These are phyloP conservation scores for Gari tellinella DNA, from an alignment of 2,888 invertebrate species.

Conservation along the genomic window DNA sequence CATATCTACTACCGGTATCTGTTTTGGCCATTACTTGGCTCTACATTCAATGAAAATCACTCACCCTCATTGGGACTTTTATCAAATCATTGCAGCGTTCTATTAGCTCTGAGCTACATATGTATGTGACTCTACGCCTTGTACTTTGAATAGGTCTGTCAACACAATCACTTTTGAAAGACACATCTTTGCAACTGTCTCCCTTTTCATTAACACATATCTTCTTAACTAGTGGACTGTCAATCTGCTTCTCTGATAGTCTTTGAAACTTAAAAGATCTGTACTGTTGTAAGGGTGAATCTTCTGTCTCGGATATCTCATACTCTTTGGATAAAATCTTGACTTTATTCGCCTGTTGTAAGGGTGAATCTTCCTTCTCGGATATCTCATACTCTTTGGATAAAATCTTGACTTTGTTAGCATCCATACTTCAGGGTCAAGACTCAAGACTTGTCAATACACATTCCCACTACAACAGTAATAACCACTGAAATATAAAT, in stretches of 20 bases:
- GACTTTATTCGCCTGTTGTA: constrained; percentile 1
- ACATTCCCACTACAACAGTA: too few species aligned
- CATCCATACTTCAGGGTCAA: too few species aligned
- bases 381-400: constrained; percentile 45
- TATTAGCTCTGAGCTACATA: constrained; percentile 39
- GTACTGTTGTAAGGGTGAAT: constrained; percentile 47
- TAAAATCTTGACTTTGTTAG: not conserved
- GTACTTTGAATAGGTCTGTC: not conserved
- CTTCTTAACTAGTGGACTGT: too few species aligned
- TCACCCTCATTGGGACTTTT: constrained; percentile 47
- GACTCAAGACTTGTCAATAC: too few species aligned
- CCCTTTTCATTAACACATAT: not conserved
- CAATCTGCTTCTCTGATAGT: too few species aligned
- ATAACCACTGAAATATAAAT: too few species aligned
- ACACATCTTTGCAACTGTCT: not conserved
- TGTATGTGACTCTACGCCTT: constrained; percentile 20
- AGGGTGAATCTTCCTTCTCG: constrained; percentile 49
- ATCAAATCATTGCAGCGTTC: constrained; percentile 36
- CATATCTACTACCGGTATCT: not conserved
- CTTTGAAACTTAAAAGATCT: constrained; percentile 11
- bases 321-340: constrained; percentile 34
- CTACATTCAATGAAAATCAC: not conserved
- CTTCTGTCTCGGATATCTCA: constrained; percentile 40
- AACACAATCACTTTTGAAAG: not conserved
- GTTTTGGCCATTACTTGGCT: not conserved